Conservation (phyloP, 2,888 invertebrate genomes). For the Coleophora flavipennella region DNA sequence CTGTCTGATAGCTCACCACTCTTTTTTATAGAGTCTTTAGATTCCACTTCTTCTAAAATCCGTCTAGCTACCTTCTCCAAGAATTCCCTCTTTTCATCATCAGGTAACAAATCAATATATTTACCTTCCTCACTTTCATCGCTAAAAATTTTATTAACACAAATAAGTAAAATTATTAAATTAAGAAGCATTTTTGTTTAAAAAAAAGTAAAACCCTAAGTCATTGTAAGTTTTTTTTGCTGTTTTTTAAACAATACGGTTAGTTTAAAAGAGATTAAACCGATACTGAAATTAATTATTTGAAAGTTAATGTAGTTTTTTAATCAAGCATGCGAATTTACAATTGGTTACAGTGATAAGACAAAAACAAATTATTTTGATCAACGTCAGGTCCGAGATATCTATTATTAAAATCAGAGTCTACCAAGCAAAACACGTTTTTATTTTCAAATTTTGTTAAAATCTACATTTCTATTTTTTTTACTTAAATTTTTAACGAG, state of each 20-base stretch:
- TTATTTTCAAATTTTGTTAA: too few species aligned
- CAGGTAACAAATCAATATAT: conserved; percentile 46
- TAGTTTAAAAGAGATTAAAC: not conserved
- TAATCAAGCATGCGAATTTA: conserved; percentile 11
- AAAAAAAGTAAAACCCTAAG: too few species aligned
- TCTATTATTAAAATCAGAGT: too few species aligned
- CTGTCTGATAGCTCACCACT: conserved; percentile 34
- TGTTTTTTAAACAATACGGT: conserved; percentile 5
- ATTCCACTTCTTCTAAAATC: conserved; percentile 35
- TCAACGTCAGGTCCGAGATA: too few species aligned
- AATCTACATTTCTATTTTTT: too few species aligned
- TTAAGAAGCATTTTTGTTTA: conserved; percentile 22
- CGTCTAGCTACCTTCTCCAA: conserved; percentile 44
- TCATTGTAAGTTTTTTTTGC: conserved; percentile 20
- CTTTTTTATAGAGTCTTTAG: conserved; percentile 16
- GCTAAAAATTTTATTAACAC: conserved; percentile 10
- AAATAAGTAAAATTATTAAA: conserved; percentile 21
- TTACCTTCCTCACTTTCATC: conserved; percentile 31
- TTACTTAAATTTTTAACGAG: too few species aligned
- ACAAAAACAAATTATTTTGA: conserved; percentile 4
- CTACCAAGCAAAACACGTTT: too few species aligned
- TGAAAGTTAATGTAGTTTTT: conserved; percentile 9
- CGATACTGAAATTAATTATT: conserved; percentile 7
- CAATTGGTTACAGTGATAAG: conserved; percentile 16
- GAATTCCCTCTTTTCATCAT: conserved; percentile 43